Percentiles rank a stretch among this genome's conserved stretches.
These are phyloP conservation scores for Monodelphis domestica DNA, from an alignment of 2,797 vertebrate genomes.

Conservation along the genomic window DNA sequence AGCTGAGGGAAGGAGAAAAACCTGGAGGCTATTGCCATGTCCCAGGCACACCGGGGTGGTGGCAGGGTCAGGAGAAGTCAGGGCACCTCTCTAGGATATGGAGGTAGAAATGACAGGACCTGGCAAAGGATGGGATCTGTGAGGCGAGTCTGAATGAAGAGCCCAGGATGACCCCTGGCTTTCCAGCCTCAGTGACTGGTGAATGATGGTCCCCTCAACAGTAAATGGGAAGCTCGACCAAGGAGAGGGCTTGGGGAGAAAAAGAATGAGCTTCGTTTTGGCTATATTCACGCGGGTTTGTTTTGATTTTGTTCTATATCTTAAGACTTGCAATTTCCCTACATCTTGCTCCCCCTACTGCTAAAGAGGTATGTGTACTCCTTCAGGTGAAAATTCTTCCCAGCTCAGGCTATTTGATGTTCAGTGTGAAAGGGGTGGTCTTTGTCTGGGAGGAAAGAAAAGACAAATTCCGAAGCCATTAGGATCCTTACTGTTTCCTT, in stretches of 20 bases:
- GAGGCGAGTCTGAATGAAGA: background rate
- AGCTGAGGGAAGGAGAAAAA: background rate
- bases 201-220: background rate
- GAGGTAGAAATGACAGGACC: background rate
- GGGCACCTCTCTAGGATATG: background rate
- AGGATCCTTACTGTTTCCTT: background rate
- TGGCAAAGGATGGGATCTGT: background rate
- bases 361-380: background rate
- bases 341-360: conserved; percentile 71
- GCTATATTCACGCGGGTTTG: background rate
- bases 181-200: background rate
- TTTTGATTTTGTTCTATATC: background rate
- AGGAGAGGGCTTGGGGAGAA: background rate
- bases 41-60: background rate
- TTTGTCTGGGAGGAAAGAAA: background rate
- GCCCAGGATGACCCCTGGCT: background rate
- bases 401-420: background rate
- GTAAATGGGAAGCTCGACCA: background rate
- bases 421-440: background rate
- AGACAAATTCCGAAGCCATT: background rate
- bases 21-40: background rate
- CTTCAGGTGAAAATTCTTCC: background rate
- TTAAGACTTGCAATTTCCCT: conserved; percentile 63
- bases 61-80: background rate
- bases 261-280: background rate